Evolutionary conservation across 2,888 invertebrate species (phyloP).

Genomic region (Cryptosula pallasiana): DNA sequence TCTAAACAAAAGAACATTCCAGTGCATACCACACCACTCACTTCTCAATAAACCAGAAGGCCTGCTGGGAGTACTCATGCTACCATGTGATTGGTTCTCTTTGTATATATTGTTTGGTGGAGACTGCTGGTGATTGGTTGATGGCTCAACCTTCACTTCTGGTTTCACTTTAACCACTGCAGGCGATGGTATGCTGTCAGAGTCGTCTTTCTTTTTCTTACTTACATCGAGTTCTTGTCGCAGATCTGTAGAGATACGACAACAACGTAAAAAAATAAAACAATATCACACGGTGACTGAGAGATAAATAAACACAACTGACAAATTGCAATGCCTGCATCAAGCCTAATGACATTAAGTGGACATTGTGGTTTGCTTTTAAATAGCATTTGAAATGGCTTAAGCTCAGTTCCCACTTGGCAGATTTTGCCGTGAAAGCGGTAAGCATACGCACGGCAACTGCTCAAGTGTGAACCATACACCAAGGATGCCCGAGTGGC

Average conservation of each 20-base stretch:
- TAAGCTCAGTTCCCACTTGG: too few relatives aligned
- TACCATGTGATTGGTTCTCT: slow-evolving; percentile 28
- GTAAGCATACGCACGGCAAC: too few relatives aligned
- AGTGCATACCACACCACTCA: neutral
- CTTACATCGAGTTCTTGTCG: slow-evolving; percentile 56
- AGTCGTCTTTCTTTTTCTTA: slow-evolving; percentile 29
- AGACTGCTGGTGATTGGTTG: slow-evolving; percentile 15
- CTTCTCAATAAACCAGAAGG: slow-evolving; percentile 25
- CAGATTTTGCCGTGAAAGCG: too few relatives aligned
- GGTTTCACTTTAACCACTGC: slow-evolving; percentile 26
- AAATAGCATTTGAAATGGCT: too few relatives aligned
- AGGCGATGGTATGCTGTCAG: neutral
- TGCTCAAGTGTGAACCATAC: too few relatives aligned
- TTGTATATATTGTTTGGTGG: slow-evolving; percentile 2
- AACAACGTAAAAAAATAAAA: neutral
- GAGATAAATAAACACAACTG: too few relatives aligned
- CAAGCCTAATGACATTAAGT: too few relatives aligned
- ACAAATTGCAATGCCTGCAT: too few relatives aligned
- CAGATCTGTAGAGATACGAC: slow-evolving; percentile 63
- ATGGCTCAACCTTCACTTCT: slow-evolving; percentile 22
- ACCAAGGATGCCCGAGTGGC: too few relatives aligned
- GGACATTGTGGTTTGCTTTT: too few relatives aligned
- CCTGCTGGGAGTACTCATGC: slow-evolving; percentile 30
- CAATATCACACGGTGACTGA: too few relatives aligned
- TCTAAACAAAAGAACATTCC: too few relatives aligned